Conservation (phyloP, 1,140 invertebrate species). For the Galendromus occidentalis region DNA sequence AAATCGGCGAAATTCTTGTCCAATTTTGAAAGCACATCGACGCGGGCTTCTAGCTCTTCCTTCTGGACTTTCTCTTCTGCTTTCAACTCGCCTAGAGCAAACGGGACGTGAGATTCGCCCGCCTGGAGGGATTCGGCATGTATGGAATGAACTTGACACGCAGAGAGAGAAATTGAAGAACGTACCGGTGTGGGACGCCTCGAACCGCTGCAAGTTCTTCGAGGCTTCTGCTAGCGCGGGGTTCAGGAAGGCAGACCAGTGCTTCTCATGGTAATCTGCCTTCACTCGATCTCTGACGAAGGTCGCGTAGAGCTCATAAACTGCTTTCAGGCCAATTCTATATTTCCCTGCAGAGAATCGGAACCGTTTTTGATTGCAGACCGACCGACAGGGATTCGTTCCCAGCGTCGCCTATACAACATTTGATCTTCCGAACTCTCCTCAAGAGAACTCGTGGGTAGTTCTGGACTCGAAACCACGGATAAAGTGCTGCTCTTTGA, state of each 20-base stretch:
- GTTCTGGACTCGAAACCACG: too few species aligned
- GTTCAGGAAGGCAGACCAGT: conserved; percentile 67
- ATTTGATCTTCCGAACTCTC: too few species aligned
- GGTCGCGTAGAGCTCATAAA: conserved; percentile 65
- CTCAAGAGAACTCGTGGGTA: too few species aligned
- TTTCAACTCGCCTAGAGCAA: conserved; percentile 19
- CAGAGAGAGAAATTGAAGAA: too few species aligned
- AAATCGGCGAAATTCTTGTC: conserved; percentile 75
- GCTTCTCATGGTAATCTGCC: conserved; percentile 55
- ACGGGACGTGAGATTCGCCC: too few species aligned
- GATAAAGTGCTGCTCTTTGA: too few species aligned
- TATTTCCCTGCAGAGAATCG: conserved; percentile 19
- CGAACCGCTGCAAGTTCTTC: conserved; percentile 41
- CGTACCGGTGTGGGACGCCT: conserved; percentile 27
- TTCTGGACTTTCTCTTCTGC: conserved; percentile 58
- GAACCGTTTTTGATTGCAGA: too few species aligned
- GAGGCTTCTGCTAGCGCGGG: conserved; percentile 48
- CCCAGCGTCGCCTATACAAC: too few species aligned
- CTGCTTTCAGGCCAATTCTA: conserved; percentile 56
- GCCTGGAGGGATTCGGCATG: too few species aligned
- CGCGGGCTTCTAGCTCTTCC: conserved; percentile 65
- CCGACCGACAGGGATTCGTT: too few species aligned
- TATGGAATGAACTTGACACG: too few species aligned
- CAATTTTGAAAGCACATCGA: conserved; percentile 53
- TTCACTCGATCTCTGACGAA: conserved; percentile 59